Evolutionary conservation across 2,113 vertebrate genomes (phyloP), one percentile per base, ranked within the genome.

Genomic region (Hassar affinis): DNA sequence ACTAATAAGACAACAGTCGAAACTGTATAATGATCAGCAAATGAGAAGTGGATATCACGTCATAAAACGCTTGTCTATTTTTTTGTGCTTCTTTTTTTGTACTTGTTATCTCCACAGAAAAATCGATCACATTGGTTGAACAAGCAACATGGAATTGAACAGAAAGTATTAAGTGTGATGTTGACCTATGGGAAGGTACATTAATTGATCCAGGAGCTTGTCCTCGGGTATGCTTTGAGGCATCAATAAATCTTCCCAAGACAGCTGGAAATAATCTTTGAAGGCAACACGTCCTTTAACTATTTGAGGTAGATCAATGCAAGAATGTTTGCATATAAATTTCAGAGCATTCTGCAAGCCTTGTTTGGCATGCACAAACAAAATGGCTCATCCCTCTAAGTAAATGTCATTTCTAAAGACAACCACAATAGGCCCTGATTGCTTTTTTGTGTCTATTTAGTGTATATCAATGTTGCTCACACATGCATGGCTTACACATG

Each of bases 131-230:
- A 56, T 8, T 33, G 25, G 15, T 72, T 56, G 38, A 59, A 12
- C 35, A 17, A 68, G 12, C 54, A 74, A 51, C 10, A 20, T 18
- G 27, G 49, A 75, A 33, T 52, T 20, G 17, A 75, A 20, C 72
- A 51, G 69, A 57, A 72, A 59, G 25, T 18, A 74, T 74, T 72
- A 82, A 59, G 54, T 56, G 54, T 61, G 54, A 72, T 49, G 17
- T 33, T 74, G 68, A 57, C 80, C 68, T 82, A 49, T 57, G 38
- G 52, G 80, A 81, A 72, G 20, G 68, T 59, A 59, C 38, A 74
- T 81, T 81, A 81, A 81, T 59, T 81, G 80, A 81, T 81, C 52
- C 2, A 1, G 25, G 30, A 59, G 38, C 68, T 69, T 83, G 61
- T 83, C 74, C 52, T 54, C 33, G 4, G 49, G 33, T 83, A 38